phyloP scores from a whole-genome alignment of 37 sponge, comb jelly and placozoan genomes.

The Mnemiopsis leidyi region DNA sequence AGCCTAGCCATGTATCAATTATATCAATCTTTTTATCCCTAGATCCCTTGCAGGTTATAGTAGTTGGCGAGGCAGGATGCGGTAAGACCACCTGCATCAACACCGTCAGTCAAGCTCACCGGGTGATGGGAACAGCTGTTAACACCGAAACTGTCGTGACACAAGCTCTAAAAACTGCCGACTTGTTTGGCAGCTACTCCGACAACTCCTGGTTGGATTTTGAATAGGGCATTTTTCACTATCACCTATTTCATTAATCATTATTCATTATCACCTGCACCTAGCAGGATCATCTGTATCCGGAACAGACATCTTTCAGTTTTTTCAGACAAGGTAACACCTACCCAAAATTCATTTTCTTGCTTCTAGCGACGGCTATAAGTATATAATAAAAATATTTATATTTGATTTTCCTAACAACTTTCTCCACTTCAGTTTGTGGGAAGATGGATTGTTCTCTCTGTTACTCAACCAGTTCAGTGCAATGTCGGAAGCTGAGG shows the following conservation, averaged over 20 bases:
- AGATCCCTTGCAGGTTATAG: constrained; percentile 65
- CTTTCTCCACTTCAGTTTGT: not conserved
- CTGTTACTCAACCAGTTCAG: constrained; percentile 44
- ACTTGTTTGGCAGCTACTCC: constrained; percentile 23
- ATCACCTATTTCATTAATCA: no score
- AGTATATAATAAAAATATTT: no score
- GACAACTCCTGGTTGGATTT: not conserved
- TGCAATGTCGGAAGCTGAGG: not conserved
- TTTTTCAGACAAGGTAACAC: no score
- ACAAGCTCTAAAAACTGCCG: constrained; percentile 25
- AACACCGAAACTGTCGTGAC: constrained; percentile 3
- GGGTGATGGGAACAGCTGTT: constrained; percentile 29
- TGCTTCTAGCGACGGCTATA: no score
- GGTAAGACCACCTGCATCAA: constrained; percentile 77
- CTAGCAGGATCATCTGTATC: no score
- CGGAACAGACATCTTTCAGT: no score
- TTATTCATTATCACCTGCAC: no score
- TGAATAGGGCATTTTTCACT: no score
- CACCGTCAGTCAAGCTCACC: constrained; percentile 69
- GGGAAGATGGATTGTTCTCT: constrained; percentile 44
- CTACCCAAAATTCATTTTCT: no score
- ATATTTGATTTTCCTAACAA: no score
- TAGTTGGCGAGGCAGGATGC: constrained; percentile 72
- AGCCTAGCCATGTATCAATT: no score
- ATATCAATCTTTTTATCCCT: no score